A percentile compares a stretch with the other conserved stretches of the same genome.
Evolutionary conservation across 30 jellyfish, hydroid and myxozoan genomes (phyloP).

Genomic region (Catostylus mosaicus): DNA sequence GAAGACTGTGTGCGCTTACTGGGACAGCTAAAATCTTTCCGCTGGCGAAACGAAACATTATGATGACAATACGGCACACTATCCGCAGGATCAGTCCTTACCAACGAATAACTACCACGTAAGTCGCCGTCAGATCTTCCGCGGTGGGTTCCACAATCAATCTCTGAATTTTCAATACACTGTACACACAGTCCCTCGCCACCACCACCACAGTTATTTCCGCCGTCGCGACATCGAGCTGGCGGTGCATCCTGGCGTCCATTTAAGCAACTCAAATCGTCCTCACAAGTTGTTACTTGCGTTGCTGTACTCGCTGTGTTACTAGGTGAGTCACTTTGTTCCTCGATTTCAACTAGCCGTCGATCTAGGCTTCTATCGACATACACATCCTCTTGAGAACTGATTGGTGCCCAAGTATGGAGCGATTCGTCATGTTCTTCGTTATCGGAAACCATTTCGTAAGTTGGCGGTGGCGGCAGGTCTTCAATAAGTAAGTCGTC

Average conservation of each 20-base stretch:
- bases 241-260: neutral
- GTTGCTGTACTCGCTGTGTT: slow-evolving; percentile 7
- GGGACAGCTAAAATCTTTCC: neutral
- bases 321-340: neutral
- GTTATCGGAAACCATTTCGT: slow-evolving; percentile 53
- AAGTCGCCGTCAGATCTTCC: slow-evolving; percentile 13
- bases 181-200: slow-evolving; percentile 26
- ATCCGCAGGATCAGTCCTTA: neutral
- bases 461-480: slow-evolving; percentile 68
- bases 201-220: neutral
- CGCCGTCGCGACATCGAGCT: neutral
- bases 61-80: neutral
- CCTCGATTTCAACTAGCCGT: neutral
- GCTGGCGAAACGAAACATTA: neutral
- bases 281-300: slow-evolving; percentile 19
- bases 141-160: neutral
- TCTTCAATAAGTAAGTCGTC: slow-evolving; percentile 28
- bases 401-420: slow-evolving; percentile 39
- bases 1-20: neutral
- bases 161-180: slow-evolving; percentile 32
- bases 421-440: slow-evolving; percentile 46
- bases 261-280: neutral
- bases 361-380: neutral
- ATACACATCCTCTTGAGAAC: neutral
- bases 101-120: slow-evolving; percentile 8